A percentile compares a stretch with the other conserved stretches of the same genome.
These are phyloP conservation scores for Pelochelys cantorii DNA, from an alignment of 2,797 vertebrate species.

Conservation along the genomic window DNA sequence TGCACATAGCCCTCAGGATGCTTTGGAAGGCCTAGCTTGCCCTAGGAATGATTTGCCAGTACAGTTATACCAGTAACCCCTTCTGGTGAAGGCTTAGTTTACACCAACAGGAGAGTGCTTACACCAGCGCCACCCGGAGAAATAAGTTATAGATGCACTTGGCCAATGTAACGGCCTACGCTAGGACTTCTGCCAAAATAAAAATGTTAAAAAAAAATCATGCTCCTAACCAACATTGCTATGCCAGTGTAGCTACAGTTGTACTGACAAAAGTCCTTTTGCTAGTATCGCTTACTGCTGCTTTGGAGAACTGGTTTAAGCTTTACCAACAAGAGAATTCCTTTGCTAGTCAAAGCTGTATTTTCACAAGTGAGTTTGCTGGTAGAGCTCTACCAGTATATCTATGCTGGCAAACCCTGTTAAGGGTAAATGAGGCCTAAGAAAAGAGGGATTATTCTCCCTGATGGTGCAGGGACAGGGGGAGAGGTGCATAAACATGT, in stretches of 20 bases:
- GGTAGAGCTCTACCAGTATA: too few species aligned
- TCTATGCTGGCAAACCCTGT: too few species aligned
- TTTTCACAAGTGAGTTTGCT: too few species aligned
- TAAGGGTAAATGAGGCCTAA: not conserved
- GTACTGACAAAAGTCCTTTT: too few species aligned
- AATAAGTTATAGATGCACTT: not conserved
- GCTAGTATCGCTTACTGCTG: too few species aligned
- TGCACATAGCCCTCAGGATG: not conserved
- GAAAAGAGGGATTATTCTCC: slow-evolving; percentile 38
- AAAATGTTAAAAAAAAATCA: too few species aligned
- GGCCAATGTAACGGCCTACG: not conserved
- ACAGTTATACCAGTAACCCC: not conserved
- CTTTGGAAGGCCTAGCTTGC: not conserved
- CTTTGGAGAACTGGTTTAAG: too few species aligned
- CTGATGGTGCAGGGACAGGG: slow-evolving; percentile 1
- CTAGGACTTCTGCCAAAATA: too few species aligned
- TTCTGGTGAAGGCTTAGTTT: not conserved
- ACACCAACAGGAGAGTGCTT: not conserved
- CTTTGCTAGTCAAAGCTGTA: too few species aligned
- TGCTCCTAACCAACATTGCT: too few species aligned
- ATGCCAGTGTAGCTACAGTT: too few species aligned
- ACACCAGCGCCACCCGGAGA: not conserved
- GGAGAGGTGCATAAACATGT: not conserved
- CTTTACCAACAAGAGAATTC: too few species aligned
- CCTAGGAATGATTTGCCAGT: not conserved